A percentile compares a stretch with the other conserved stretches of the same genome.
Conservation (phyloP, 2,797 vertebrate genomes). For the Halcyon badia region DNA sequence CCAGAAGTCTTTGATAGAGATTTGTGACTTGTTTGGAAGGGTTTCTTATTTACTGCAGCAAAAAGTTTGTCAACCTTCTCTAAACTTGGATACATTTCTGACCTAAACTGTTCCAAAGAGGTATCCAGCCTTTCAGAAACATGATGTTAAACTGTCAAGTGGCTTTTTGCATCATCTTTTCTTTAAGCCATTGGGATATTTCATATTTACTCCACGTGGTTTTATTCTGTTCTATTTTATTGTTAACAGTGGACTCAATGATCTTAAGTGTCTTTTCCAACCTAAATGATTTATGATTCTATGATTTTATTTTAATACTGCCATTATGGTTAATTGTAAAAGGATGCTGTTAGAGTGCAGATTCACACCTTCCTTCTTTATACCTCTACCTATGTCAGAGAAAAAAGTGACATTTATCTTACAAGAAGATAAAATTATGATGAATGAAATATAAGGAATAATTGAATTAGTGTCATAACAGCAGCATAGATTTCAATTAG, state of each 20-base stretch:
- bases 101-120: background rate
- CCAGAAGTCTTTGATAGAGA: background rate
- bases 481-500: slow-evolving; percentile 75
- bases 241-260: background rate
- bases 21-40: background rate
- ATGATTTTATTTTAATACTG: background rate
- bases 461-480: slow-evolving; percentile 78
- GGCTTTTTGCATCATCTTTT: background rate
- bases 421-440: slow-evolving; percentile 71
- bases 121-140: background rate
- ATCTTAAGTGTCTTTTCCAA: background rate
- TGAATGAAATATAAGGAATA: slow-evolving; percentile 75
- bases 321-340: background rate
- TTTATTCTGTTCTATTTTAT: background rate
- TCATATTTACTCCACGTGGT: background rate
- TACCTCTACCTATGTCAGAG: slow-evolving; percentile 54
- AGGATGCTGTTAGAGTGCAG: background rate
- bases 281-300: background rate
- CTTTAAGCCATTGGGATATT: background rate
- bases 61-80: background rate
- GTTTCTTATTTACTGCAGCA: background rate
- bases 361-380: slow-evolving; percentile 8
- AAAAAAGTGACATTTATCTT: slow-evolving; percentile 69
- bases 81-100: background rate
- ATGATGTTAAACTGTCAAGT: background rate